Evolutionary conservation across 2,888 invertebrate genomes (phyloP).

Genomic region (Noctua comes): DNA sequence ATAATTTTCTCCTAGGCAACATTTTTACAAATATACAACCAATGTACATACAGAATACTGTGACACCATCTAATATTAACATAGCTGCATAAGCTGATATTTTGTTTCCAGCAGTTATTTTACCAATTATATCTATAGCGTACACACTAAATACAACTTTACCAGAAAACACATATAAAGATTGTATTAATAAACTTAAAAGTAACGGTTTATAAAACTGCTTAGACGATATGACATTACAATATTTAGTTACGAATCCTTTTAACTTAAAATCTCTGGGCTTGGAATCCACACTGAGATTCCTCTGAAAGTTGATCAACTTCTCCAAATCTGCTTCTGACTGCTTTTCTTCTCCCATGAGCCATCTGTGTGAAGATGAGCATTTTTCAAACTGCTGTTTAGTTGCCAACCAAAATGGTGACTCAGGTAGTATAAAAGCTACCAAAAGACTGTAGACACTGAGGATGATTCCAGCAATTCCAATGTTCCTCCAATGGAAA

Average conservation of each 20-base stretch:
- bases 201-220: conserved; percentile 52
- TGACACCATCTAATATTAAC: conserved; percentile 56
- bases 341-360: conserved; percentile 55
- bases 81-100: conserved; percentile 52
- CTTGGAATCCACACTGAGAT: background rate
- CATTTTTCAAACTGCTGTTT: conserved; percentile 47
- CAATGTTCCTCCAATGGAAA: conserved; percentile 71
- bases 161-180: conserved; percentile 54
- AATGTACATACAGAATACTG: conserved; percentile 50
- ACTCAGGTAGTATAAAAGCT: conserved; percentile 69
- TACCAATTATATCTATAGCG: conserved; percentile 71
- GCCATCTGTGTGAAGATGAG: conserved; percentile 59
- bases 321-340: conserved; percentile 52
- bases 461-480: conserved; percentile 62
- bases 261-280: conserved; percentile 9
- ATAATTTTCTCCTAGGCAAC: conserved; percentile 44
- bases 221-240: conserved; percentile 32
- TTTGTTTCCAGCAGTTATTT: conserved; percentile 59
- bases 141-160: conserved; percentile 64
- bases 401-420: conserved; percentile 69
- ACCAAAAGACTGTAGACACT: conserved; percentile 57
- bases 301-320: conserved; percentile 42
- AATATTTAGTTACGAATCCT: conserved; percentile 33
- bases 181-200: conserved; percentile 38
- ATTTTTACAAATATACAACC: conserved; percentile 53